A percentile compares a stretch with the other conserved stretches of the same genome.
Conservation (phyloP, 1,140 invertebrate genomes). For the Zaprionus kolodkinae region DNA sequence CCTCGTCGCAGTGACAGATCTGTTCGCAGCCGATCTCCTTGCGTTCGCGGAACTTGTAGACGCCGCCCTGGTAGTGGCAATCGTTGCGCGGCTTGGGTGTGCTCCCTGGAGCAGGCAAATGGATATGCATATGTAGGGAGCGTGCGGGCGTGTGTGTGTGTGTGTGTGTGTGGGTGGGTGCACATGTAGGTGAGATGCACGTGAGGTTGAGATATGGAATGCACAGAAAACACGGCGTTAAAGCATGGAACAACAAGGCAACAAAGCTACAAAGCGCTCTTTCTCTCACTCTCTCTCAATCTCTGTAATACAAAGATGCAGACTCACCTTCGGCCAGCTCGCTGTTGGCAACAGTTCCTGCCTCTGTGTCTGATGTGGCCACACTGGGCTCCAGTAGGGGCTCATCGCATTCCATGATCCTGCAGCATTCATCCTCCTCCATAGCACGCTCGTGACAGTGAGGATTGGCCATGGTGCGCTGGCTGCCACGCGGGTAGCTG, state of each 20-base stretch:
- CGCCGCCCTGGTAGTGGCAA: slow-evolving; percentile 91
- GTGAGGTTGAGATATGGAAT: slow-evolving; percentile 46
- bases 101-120: slow-evolving; percentile 32
- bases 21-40: slow-evolving; percentile 92
- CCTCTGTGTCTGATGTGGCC: slow-evolving; percentile 33
- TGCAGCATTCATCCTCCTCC: slow-evolving; percentile 91
- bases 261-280: slow-evolving; percentile 10
- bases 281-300: not conserved
- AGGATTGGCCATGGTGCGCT: slow-evolving; percentile 87
- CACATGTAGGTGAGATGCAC: slow-evolving; percentile 20
- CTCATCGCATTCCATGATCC: slow-evolving; percentile 87
- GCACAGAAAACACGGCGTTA: slow-evolving; percentile 62
- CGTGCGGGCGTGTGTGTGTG: slow-evolving; percentile 14
- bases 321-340: slow-evolving; percentile 63
- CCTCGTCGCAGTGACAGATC: slow-evolving; percentile 90
- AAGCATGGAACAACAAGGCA: slow-evolving; percentile 45
- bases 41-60: slow-evolving; percentile 89
- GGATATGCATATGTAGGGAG: slow-evolving; percentile 23
- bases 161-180: slow-evolving; percentile 9
- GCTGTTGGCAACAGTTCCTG: slow-evolving; percentile 9
- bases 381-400: slow-evolving; percentile 60
- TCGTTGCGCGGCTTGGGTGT: slow-evolving; percentile 85
- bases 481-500: slow-evolving; percentile 87
- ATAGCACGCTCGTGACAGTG: slow-evolving; percentile 88
- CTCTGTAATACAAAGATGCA: not conserved